Evolutionary conservation across 2,888 invertebrate species (phyloP), one percentile per base, ranked within the genome.

Genomic region (Unio pictorum): DNA sequence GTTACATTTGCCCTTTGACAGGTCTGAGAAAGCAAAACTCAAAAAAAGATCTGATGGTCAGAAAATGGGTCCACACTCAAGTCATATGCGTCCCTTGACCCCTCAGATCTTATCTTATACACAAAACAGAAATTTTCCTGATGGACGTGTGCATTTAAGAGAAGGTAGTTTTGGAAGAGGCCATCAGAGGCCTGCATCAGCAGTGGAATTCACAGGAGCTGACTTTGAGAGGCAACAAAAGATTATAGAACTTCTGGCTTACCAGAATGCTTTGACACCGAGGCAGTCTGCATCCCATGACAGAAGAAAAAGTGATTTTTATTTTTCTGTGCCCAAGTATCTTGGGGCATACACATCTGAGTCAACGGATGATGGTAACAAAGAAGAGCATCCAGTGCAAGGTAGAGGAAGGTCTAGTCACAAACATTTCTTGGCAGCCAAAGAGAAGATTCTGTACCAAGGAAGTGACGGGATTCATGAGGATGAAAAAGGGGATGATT

Each of bases 191-290:
- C 83, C 85, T 34, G 74, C 82, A 54, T 84, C 84, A 54, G 83
- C 85, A 17, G 81, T 84, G 64, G 85, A 86, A 66, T 84, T 84
- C 59, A 72, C 78, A 17, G 68, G 70, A 66, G 69, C 69, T 61
- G 64, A 59, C 62, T 61, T 60, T 71, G 72, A 76, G 23, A 74
- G 73, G 34, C 67, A 62, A 59, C 71, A 74, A 61, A 73, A 75
- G 61, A 78, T 79, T n/a, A 63, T 84, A 55, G 84, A 82, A 45
- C 63, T 74, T 15, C 68, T 77, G 54, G 69, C 74, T n/a, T 73
- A 74, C 20, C 72, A 72, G 66, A 73, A 71, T 58, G 67, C 67
- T 54, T 61, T 73, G 30, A 69, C 72, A 62, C 58, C 68, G 17
- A 55, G 61, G 23, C 77, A 77, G 55, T 77, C 77, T 54, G 68